Evolutionary conservation across 2,888 invertebrate genomes (phyloP).

Genomic region (Drosophila birchii): DNA sequence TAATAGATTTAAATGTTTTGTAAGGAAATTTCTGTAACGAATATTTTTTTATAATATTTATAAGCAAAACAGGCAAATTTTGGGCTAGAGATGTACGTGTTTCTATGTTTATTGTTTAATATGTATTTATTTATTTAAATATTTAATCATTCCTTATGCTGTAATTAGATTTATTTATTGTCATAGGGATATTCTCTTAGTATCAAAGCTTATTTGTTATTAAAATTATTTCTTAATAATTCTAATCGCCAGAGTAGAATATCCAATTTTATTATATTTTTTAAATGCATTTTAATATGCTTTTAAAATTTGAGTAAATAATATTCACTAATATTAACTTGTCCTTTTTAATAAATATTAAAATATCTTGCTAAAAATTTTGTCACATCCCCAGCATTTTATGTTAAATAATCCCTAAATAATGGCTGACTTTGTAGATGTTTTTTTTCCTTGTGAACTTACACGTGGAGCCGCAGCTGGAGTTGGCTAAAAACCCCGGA

Average conservation of each 20-base stretch:
- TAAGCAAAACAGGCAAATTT: not conserved
- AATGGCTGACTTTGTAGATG: not conserved
- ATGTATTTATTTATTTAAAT: not conserved
- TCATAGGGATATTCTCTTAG: not conserved
- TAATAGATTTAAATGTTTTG: not conserved
- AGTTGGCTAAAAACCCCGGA: slow-evolving; percentile 11
- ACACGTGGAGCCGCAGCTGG: not conserved
- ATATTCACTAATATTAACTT: not conserved
- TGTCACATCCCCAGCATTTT: not conserved
- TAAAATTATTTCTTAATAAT: not conserved
- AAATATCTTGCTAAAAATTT: not conserved
- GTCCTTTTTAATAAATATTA: too few species aligned
- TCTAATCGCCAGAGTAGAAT: too few species aligned
- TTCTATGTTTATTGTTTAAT: not conserved
- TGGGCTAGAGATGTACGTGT: not conserved
- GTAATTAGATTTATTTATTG: not conserved
- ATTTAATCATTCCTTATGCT: not conserved
- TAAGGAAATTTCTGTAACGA: not conserved
- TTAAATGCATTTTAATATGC: not conserved
- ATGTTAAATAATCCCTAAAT: not conserved
- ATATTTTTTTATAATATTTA: too few species aligned
- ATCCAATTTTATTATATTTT: not conserved
- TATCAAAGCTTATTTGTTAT: not conserved
- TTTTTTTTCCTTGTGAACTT: not conserved
- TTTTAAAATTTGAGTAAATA: not conserved